A percentile compares a stretch with the other conserved stretches of the same genome.
phyloP scores from a whole-genome alignment of 2,113 vertebrate genomes.

The Poeciliopsis occidentalis region DNA sequence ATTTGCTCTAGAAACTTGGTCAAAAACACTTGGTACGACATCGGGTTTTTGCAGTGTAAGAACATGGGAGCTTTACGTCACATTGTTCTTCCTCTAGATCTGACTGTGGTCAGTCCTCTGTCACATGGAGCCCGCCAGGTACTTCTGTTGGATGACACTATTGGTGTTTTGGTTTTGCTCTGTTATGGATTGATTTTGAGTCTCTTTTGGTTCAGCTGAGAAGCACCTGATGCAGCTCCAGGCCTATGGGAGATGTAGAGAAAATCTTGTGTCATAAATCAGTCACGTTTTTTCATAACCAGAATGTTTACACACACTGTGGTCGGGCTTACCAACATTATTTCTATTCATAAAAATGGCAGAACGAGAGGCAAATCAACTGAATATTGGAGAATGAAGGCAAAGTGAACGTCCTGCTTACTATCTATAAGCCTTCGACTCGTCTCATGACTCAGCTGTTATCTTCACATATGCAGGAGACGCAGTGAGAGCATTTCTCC shows the following conservation, averaged over 20 bases:
- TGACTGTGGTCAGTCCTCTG: no score
- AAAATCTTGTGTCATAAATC: not conserved
- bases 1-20: no score
- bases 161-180: not conserved
- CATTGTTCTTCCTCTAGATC: no score
- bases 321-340: no score
- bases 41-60: no score
- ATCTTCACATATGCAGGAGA: conserved; percentile 1
- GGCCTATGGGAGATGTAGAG: not conserved
- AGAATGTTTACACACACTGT: no score
- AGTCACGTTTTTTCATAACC: no score
- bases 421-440: not conserved
- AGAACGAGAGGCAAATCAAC: no score
- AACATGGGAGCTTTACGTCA: no score
- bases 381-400: not conserved
- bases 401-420: not conserved
- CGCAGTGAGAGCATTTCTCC: not conserved
- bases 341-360: no score
- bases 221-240: not conserved
- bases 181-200: not conserved
- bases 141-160: not conserved
- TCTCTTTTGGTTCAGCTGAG: not conserved
- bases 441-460: conserved; percentile 1
- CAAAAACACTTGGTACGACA: no score
- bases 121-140: not conserved